These are phyloP conservation scores for Maconellicoccus hirsutus DNA, from an alignment of 1,140 invertebrate genomes.

Conservation along the genomic window DNA sequence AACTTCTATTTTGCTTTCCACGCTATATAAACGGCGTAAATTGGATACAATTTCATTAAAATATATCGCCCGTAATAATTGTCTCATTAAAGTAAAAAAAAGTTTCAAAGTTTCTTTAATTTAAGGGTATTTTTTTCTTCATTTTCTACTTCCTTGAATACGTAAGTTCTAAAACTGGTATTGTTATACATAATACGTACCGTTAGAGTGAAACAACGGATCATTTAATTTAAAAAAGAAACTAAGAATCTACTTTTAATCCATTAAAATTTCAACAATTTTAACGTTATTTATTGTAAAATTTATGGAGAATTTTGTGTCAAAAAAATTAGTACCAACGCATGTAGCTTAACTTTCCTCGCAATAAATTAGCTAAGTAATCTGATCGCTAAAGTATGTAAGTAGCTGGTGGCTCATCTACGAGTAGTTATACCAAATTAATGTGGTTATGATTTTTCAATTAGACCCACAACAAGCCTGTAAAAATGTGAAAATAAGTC, in stretches of 20 bases:
- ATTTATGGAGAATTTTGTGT: too few relatives aligned
- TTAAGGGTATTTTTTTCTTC: not conserved
- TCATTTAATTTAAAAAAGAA: not conserved
- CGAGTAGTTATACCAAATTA: too few relatives aligned
- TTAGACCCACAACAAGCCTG: too few relatives aligned
- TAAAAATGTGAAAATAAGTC: too few relatives aligned
- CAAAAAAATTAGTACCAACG: too few relatives aligned
- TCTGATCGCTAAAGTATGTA: too few relatives aligned
- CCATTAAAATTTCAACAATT: not conserved
- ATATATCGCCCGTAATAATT: slow-evolving; percentile 20
- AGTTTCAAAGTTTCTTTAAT: not conserved
- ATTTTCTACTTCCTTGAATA: slow-evolving; percentile 11
- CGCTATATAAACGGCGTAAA: slow-evolving; percentile 17
- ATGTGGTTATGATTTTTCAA: too few relatives aligned
- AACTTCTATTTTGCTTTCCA: not conserved
- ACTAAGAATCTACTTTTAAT: not conserved
- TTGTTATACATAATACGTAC: not conserved
- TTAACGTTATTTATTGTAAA: too few relatives aligned
- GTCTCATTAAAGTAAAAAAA: slow-evolving; percentile 4
- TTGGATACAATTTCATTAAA: slow-evolving; percentile 20
- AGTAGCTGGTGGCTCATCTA: too few relatives aligned
- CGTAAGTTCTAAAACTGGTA: not conserved
- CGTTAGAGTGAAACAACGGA: not conserved
- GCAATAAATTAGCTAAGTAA: too few relatives aligned
- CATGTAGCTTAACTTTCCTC: too few relatives aligned